Conservation (phyloP, 2,888 invertebrate genomes). For the Julus scanicus region DNA sequence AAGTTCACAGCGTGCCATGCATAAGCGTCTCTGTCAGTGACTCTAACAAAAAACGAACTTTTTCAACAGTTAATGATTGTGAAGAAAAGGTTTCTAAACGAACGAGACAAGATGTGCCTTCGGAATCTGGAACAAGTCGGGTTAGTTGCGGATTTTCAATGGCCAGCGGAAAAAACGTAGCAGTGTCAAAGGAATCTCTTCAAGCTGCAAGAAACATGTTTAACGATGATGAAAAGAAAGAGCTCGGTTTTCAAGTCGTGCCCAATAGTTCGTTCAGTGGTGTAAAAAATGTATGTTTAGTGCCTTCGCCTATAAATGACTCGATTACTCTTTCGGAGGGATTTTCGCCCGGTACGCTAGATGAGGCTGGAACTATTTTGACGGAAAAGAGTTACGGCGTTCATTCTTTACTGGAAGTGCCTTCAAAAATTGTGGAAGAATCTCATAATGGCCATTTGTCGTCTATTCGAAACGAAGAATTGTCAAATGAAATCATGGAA, state of each 20-base stretch:
- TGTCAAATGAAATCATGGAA: constrained; percentile 64
- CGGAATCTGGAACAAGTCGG: background rate
- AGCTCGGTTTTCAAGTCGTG: background rate
- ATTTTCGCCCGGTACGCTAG: background rate
- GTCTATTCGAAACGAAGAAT: background rate
- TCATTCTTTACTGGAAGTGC: background rate
- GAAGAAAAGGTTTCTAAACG: background rate
- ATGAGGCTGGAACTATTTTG: constrained; percentile 40
- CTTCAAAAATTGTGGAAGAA: background rate
- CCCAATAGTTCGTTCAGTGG: background rate
- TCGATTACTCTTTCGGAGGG: background rate
- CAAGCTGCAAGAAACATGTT: constrained; percentile 20
- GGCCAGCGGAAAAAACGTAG: constrained; percentile 56
- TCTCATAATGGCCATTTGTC: background rate
- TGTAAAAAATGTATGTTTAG: background rate
- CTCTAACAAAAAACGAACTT: background rate
- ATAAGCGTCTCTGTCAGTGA: background rate
- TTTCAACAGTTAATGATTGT: background rate
- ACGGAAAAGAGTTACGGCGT: constrained; percentile 58
- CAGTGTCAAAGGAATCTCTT: background rate
- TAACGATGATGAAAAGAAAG: background rate
- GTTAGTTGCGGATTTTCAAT: constrained; percentile 49
- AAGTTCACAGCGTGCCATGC: background rate
- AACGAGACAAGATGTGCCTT: background rate
- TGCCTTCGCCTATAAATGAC: background rate